phyloP scores from a whole-genome alignment of 2,113 vertebrate genomes.

The Oreochromis niloticus region DNA sequence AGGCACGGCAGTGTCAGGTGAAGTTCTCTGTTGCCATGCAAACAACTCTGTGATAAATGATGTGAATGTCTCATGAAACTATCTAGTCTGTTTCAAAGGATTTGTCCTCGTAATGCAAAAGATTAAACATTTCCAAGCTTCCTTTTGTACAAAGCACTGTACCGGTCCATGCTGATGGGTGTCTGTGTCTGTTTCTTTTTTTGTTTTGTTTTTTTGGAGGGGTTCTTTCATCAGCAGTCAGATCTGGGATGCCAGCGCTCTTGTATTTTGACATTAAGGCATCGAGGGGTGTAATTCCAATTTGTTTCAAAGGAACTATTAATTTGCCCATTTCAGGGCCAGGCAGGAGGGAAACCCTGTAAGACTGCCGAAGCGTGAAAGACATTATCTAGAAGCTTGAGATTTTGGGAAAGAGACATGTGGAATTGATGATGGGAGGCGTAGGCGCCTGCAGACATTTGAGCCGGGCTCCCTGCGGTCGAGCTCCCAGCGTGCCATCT shows the following conservation, averaged over 20 bases:
- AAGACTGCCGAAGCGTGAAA: slow-evolving; percentile 86
- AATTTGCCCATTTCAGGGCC: slow-evolving; percentile 89
- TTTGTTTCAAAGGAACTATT: slow-evolving; percentile 90
- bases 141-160: not conserved
- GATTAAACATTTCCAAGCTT: not conserved
- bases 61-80: not conserved
- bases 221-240: slow-evolving; percentile 41
- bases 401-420: slow-evolving; percentile 78
- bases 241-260: slow-evolving; percentile 32
- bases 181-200: not conserved
- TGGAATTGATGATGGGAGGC: slow-evolving; percentile 88
- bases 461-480: slow-evolving; percentile 81
- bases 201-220: not conserved
- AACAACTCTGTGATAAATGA: not conserved
- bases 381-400: slow-evolving; percentile 86
- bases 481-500: slow-evolving; percentile 86
- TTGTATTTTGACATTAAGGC: slow-evolving; percentile 70
- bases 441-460: slow-evolving; percentile 78
- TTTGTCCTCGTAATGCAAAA: not conserved
- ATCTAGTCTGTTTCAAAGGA: not conserved
- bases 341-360: slow-evolving; percentile 84
- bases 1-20: not conserved
- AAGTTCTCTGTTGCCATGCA: not conserved
- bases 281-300: slow-evolving; percentile 80
- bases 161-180: not conserved